phyloP scores from a whole-genome alignment of 2,797 vertebrate genomes.

The Chaunax sp. region DNA sequence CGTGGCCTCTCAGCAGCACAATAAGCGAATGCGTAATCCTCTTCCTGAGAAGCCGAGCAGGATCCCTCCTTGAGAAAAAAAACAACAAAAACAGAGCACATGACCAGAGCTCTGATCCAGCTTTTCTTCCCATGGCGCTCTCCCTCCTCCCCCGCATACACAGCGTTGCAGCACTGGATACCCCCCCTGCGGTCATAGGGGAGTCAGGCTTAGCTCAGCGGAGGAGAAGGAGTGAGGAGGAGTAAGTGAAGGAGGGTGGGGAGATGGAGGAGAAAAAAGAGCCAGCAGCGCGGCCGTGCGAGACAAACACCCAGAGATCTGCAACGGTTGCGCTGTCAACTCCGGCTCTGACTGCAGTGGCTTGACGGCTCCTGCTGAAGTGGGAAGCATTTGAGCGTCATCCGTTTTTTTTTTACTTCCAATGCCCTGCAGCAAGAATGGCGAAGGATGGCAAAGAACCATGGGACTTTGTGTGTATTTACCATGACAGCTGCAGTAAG shows the following conservation, averaged over 20 bases:
- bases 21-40: slow-evolving; percentile 61
- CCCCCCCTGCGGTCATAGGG: slow-evolving; percentile 72
- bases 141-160: slow-evolving; percentile 55
- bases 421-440: slow-evolving; percentile 55
- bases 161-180: slow-evolving; percentile 67
- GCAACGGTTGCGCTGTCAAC: slow-evolving; percentile 70
- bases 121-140: slow-evolving; percentile 63
- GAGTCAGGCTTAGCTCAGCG: slow-evolving; percentile 65
- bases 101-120: slow-evolving; percentile 74
- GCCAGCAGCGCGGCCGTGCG: slow-evolving; percentile 57
- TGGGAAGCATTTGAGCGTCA: slow-evolving; percentile 69
- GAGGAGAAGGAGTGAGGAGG: slow-evolving; percentile 51
- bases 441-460: slow-evolving; percentile 20
- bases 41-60: slow-evolving; percentile 56
- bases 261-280: slow-evolving; percentile 30
- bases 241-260: slow-evolving; percentile 5
- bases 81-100: slow-evolving; percentile 76
- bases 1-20: slow-evolving; percentile 39
- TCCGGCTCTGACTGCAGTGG: slow-evolving; percentile 57
- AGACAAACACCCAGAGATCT: slow-evolving; percentile 70
- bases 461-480: slow-evolving; percentile 65
- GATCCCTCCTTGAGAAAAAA: slow-evolving; percentile 68
- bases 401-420: slow-evolving; percentile 65
- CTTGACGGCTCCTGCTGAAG: slow-evolving; percentile 65
- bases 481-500: slow-evolving; percentile 70